Evolutionary conservation across 2,888 invertebrate genomes (phyloP), one percentile per base, ranked within the genome.

Genomic region (Diarsia mendica): DNA sequence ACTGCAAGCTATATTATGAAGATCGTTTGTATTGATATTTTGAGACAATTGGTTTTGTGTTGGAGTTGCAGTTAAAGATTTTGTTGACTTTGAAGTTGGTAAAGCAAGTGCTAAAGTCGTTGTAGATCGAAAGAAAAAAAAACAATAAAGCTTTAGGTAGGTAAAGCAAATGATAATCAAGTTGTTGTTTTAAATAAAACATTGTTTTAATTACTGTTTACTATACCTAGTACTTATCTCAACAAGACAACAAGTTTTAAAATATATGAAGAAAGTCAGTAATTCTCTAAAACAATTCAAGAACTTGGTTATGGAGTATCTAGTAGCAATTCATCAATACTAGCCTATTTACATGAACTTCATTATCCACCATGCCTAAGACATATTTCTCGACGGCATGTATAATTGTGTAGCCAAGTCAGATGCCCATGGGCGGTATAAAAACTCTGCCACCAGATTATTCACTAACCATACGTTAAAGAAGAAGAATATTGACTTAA

Each of bases 1-100:
- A 70, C 72, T 72, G 15, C 72, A 78, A 82, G 75, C 60, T 64
- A 44, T 48, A 65, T 55, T 81, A 83, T 28, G 39, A 77, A 70
- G 77, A 77, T 72, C 18, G 67, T 74, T 53, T 61, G 65, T 73
- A 55, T 61, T 66, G 63, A 69, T 84, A 65, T 69, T 67, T 75
- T 68, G 67, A 80, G 46, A 73, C 51, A 23, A 44, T 58, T 67
- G 11, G 44, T 20, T 75, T 79, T 20, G 46, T 28, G 20, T 64
- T 51, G 51, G 20, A 20, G 55, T 58, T 20, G 20, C 15, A 18
- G n/a, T 51, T 33, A 33, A 46, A 70, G 8, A 58, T 68, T 60
- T 10, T 51, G 0, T 33, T 67, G 23, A 28, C 3, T 44, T 49
- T 58, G 6, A 58, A 23, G 11, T 23, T 33, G 20, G n/a, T 51